Evolutionary conservation across 2,888 invertebrate species (phyloP), one percentile per base, ranked within the genome.

Genomic region (Orchestes rusci): DNA sequence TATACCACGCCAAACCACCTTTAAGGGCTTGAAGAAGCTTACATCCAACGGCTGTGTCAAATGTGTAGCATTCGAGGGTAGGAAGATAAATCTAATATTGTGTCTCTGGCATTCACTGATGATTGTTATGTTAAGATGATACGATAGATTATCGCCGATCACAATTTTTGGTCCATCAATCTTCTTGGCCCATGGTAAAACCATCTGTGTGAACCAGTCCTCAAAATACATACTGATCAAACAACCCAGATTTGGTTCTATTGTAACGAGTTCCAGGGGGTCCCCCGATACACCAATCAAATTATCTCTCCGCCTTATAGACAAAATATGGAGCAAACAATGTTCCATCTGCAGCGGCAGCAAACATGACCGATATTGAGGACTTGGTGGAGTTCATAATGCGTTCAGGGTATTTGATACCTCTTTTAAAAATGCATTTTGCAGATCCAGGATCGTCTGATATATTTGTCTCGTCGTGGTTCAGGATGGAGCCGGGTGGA

Each of bases 291-390:
- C 65, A 13, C 59, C 59, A 16, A 39, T 39, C 8, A 52, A 55
- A 59, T 8, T 64, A 16, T 16, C 54, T 30, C 47, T 56, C 53
- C 3, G 59, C 51, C 50, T 63, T 64, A 42, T 59, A 61, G 10
- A 60, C 56, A 49, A 15, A 10, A 35, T 41, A 42, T 16, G 38
- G 43, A 2, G 39, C 30, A 33, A 43, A 29, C 7, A 31, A 8
- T 10, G 19, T 16, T 3, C 38, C 39, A 39, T 5, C 16, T n/a
- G n/a, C 43, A n/a, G 47, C 20, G n/a, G n/a, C n/a, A n/a, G n/a
- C n/a, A 43, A 47, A 47, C 39, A 47, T 35, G 30, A 52, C 39
- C 31, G 52, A 52, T 48, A 48, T 50, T n/a, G n/a, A n/a, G 3
- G 43, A 13, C 28, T 44, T 48, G 4, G 40, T 39, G 13, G 35